Base-by-base conservation (phyloP, 1,140 invertebrate species). In the Anastatus disparis region DNA sequence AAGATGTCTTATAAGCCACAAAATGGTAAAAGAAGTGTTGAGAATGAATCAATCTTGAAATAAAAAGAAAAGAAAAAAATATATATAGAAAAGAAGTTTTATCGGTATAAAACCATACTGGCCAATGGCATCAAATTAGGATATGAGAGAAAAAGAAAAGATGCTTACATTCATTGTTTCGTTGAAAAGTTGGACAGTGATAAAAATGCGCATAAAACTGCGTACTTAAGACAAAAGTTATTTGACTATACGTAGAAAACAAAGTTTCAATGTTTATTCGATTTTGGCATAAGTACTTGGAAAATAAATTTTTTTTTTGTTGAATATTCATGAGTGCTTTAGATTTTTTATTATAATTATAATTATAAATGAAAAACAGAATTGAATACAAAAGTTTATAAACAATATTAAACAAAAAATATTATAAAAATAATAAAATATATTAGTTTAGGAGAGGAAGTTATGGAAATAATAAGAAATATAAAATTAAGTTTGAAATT, bases 101-200 rank as follows among this genome's bases (percentile, higher is more conserved):
- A 80, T 81, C 78, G 53, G 71, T 66, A 56, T 58, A 44, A 50
- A 50, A 77, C 77, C 76, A 80, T 79, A 80, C 77, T 80, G 78
- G n/a, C 62, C 52, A n/a, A n/a, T 4, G 44, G 42, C 62, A 50
- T 65, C 31, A 48, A 65, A 71, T 71, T 71, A 71, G 50, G 38
- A 56, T 62, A 52, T 53, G 56, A 29, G 29, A 26, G 15, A 12
- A 27, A n/a, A n/a, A n/a, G n/a, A n/a, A n/a, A n/a, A n/a, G n/a
- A n/a, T n/a, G n/a, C n/a, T n/a, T n/a, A n/a, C n/a, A n/a, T n/a
- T n/a, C n/a, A n/a, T 53, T 68, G 31, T 63, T 66, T 56, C 24
- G 53, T 13, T 15, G 10, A 46, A 17, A 63, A 40, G 17, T 50
- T 31, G 63, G 44, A 20, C n/a, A 17, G 13, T 20, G 35, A 66